phyloP scores from a whole-genome alignment of 2,888 invertebrate genomes.

The Drosophila limbata region DNA sequence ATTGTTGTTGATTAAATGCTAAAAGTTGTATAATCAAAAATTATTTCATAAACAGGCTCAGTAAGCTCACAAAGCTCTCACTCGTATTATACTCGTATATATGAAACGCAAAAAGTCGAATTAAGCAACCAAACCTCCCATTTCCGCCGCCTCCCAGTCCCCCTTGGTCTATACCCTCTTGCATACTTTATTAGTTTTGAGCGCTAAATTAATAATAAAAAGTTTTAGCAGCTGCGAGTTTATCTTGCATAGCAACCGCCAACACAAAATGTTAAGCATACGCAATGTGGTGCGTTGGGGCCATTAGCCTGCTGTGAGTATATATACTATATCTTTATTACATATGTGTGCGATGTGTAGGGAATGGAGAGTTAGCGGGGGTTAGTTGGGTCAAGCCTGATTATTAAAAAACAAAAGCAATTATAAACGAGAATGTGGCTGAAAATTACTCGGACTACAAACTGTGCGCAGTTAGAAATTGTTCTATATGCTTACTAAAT shows the following conservation, averaged over 20 bases:
- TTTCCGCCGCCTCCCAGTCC: too few species aligned
- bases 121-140: background rate
- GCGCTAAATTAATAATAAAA: constrained; percentile 76
- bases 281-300: constrained; percentile 57
- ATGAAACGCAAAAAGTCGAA: constrained; percentile 22
- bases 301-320: constrained; percentile 38
- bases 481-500: constrained; percentile 25
- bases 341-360: background rate
- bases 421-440: constrained; percentile 63
- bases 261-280: constrained; percentile 66
- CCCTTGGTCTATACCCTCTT: constrained; percentile 9
- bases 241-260: constrained; percentile 53
- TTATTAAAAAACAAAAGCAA: constrained; percentile 80
- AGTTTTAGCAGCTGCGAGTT: constrained; percentile 61
- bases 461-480: constrained; percentile 60
- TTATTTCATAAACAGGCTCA: constrained; percentile 64
- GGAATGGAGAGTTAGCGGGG: constrained; percentile 13
- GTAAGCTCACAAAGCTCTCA: constrained; percentile 36
- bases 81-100: constrained; percentile 17
- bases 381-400: constrained; percentile 64
- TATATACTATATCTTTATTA: constrained; percentile 8
- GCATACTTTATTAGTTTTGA: constrained; percentile 74
- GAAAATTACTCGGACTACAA: constrained; percentile 58
- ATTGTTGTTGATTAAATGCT: constrained; percentile 52
- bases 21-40: constrained; percentile 69